These are phyloP conservation scores for Formica exsecta DNA, from an alignment of 1,140 invertebrate genomes.

Conservation along the genomic window DNA sequence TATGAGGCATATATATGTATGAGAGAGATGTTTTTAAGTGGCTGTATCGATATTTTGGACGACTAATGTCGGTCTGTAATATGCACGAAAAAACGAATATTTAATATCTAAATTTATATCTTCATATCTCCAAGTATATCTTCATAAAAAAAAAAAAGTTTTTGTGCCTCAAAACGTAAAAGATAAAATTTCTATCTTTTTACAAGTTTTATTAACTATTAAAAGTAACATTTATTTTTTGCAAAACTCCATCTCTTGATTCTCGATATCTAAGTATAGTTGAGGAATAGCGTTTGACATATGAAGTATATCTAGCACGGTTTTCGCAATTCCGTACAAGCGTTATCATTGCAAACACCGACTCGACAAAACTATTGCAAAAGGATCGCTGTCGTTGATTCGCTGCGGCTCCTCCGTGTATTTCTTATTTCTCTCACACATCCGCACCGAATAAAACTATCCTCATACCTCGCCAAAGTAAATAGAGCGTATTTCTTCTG, in stretches of 20 bases:
- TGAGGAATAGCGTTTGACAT: not conserved
- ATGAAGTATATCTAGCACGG: not conserved
- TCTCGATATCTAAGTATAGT: not conserved
- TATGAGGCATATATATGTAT: constrained; percentile 7
- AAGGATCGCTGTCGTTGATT: constrained; percentile 57
- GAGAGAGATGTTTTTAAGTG: constrained; percentile 3
- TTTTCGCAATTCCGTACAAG: constrained; percentile 41
- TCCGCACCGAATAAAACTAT: constrained; percentile 61
- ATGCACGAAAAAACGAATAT: not conserved
- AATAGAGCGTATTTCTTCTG: constrained; percentile 86
- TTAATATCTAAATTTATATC: too few species aligned
- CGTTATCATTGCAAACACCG: constrained; percentile 56
- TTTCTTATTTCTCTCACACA: constrained; percentile 73
- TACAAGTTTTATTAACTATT: constrained; percentile 5
- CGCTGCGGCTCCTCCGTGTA: constrained; percentile 63
- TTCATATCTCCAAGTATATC: too few species aligned
- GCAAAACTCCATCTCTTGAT: not conserved
- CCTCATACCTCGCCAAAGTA: constrained; percentile 77
- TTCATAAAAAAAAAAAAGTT: not conserved
- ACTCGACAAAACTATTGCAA: constrained; percentile 55
- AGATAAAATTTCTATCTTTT: not conserved
- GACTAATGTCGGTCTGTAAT: not conserved
- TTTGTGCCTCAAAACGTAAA: not conserved
- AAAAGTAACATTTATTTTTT: not conserved
- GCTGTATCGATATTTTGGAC: constrained; percentile 46